phyloP scores from a whole-genome alignment of 2,113 vertebrate genomes.

The Pyxicephalus adspersus region DNA sequence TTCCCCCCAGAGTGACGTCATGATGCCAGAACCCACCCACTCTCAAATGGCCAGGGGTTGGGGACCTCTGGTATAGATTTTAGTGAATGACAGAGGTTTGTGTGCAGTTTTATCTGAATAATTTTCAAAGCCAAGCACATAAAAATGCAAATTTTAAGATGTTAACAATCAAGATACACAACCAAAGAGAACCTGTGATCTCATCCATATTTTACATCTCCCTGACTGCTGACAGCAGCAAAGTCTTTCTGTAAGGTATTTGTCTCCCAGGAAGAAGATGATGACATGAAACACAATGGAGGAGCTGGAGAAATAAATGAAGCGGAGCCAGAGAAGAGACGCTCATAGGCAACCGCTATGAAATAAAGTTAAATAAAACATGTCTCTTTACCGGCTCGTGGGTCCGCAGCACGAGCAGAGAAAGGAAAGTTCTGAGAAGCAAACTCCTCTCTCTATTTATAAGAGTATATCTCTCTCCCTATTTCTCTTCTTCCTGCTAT shows the following conservation, averaged over 20 bases:
- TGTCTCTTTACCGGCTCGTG: neutral
- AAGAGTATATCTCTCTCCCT: no score
- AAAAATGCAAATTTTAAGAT: neutral
- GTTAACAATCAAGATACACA: neutral
- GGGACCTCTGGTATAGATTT: no score
- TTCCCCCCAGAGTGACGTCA: no score
- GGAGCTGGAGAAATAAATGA: conserved; percentile 6
- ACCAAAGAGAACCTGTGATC: neutral
- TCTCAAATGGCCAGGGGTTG: no score
- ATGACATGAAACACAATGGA: conserved; percentile 29
- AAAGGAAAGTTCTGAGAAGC: no score
- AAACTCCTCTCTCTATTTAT: no score
- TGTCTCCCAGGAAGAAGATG: conserved; percentile 22
- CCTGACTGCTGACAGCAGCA: neutral
- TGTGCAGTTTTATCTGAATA: no score
- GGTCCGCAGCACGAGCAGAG: neutral
- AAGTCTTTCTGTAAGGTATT: conserved; percentile 8
- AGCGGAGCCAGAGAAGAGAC: neutral
- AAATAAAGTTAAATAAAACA: conserved; percentile 23
- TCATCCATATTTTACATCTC: conserved; percentile 14
- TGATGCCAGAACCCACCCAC: no score
- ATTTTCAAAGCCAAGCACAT: neutral
- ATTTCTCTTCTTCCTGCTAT: no score
- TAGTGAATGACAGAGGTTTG: no score
- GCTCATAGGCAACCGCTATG: neutral